A percentile compares a stretch with the other conserved stretches of the same genome.
These are phyloP conservation scores for Bucorvus abyssinicus DNA, from an alignment of 2,797 vertebrate species.

Conservation along the genomic window DNA sequence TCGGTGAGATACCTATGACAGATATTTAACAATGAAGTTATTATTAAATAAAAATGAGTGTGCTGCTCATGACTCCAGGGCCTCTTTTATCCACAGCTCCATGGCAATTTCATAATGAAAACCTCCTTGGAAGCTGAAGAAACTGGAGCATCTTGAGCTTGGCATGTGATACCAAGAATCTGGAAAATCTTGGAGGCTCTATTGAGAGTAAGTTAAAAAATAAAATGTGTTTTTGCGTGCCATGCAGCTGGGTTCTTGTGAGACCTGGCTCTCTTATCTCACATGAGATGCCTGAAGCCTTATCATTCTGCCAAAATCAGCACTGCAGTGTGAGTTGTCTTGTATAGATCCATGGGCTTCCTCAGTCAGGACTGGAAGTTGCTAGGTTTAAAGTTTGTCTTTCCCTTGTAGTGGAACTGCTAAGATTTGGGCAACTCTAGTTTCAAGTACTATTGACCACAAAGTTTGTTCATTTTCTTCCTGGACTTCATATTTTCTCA, in stretches of 20 bases:
- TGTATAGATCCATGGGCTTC: not conserved
- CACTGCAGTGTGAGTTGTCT: not conserved
- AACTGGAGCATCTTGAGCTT: not conserved
- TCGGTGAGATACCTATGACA: not conserved
- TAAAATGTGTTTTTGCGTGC: not conserved
- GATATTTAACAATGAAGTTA: not conserved
- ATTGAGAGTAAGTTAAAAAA: not conserved
- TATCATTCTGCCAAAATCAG: not conserved
- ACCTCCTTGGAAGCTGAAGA: not conserved
- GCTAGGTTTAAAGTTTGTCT: not conserved
- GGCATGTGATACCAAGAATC: not conserved
- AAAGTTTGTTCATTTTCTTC: not conserved
- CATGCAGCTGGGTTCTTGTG: not conserved
- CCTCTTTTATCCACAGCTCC: not conserved
- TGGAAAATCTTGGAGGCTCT: not conserved
- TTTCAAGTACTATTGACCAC: not conserved
- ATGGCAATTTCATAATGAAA: not conserved
- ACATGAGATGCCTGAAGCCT: not conserved
- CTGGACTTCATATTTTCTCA: not conserved
- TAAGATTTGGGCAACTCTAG: not conserved
- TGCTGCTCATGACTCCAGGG: not conserved
- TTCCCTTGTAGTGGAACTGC: not conserved
- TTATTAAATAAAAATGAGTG: not conserved
- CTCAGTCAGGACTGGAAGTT: accelerated
- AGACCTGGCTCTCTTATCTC: not conserved